Percentiles rank a stretch among this genome's conserved stretches.
phyloP scores from a whole-genome alignment of 2,888 invertebrate genomes.

The Dryadula phaetusa region DNA sequence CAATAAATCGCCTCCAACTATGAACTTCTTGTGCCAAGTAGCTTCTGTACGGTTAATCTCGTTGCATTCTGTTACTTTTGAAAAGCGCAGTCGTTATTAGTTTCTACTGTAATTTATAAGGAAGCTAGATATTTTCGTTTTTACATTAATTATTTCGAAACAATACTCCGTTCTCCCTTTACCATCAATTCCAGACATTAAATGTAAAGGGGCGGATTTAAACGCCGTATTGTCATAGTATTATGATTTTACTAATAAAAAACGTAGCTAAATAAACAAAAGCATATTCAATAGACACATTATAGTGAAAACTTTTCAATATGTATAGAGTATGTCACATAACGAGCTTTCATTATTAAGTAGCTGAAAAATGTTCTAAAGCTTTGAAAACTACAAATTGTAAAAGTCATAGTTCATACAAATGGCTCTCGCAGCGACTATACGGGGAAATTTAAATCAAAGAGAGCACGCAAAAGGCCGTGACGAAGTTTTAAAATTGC shows the following conservation, averaged over 20 bases:
- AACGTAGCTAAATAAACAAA: not conserved
- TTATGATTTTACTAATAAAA: no score
- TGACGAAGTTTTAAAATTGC: conserved; percentile 41
- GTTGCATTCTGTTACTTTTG: conserved; percentile 24
- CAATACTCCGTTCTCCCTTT: not conserved
- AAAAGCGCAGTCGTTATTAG: conserved; percentile 19
- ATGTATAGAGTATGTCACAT: not conserved
- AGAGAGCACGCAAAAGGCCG: conserved; percentile 38
- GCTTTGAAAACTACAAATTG: conserved; percentile 17
- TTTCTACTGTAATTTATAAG: conserved; percentile 4
- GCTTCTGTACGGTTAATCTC: conserved; percentile 28
- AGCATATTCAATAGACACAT: not conserved
- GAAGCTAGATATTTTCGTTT: not conserved
- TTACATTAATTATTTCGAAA: not conserved
- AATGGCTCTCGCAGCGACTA: conserved; percentile 16
- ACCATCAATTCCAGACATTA: no score
- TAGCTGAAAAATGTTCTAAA: conserved; percentile 12
- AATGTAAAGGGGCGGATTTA: no score
- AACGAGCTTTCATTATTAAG: conserved; percentile 13
- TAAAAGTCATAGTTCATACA: conserved; percentile 7
- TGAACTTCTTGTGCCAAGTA: conserved; percentile 29
- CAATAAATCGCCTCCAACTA: conserved; percentile 34
- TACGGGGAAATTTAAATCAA: conserved; percentile 36
- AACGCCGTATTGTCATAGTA: no score
- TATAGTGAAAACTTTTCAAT: not conserved